Evolutionary conservation across 2,888 invertebrate species (phyloP).

Genomic region (Busseola fusca): DNA sequence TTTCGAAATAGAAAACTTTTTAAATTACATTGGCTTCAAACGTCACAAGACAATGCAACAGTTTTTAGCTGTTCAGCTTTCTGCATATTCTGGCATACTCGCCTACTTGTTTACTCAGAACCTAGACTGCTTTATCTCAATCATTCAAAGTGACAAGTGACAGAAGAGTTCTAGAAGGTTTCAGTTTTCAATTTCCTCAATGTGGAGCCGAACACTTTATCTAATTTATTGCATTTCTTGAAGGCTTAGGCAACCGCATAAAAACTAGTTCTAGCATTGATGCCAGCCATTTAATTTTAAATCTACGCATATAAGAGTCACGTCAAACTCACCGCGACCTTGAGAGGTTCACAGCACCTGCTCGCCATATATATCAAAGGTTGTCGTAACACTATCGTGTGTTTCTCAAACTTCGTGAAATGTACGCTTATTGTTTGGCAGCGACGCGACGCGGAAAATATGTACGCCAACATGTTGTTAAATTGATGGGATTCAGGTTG

Average conservation of each 20-base stretch:
- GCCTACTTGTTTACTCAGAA: slow-evolving; percentile 25
- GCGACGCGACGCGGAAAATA: slow-evolving; percentile 71
- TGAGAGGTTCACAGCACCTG: slow-evolving; percentile 77
- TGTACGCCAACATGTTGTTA: slow-evolving; percentile 69
- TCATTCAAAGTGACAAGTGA: slow-evolving; percentile 51
- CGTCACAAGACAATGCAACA: not conserved
- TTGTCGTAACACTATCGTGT: slow-evolving; percentile 71
- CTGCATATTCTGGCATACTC: slow-evolving; percentile 17
- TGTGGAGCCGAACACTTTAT: slow-evolving; percentile 35
- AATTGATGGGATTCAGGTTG: slow-evolving; percentile 74
- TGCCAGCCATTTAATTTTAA: slow-evolving; percentile 71
- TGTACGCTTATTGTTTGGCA: slow-evolving; percentile 82
- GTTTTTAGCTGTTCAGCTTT: slow-evolving; percentile 10
- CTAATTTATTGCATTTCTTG: slow-evolving; percentile 48
- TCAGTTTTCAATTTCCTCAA: slow-evolving; percentile 42
- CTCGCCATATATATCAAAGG: slow-evolving; percentile 74
- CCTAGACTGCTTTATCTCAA: slow-evolving; percentile 40
- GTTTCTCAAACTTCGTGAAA: slow-evolving; percentile 62
- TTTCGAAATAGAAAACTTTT: slow-evolving; percentile 12
- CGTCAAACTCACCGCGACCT: slow-evolving; percentile 60
- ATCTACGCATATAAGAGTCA: slow-evolving; percentile 61
- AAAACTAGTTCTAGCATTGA: slow-evolving; percentile 60
- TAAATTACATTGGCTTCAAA: slow-evolving; percentile 4
- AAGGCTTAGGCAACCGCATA: slow-evolving; percentile 46
- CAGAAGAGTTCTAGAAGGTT: slow-evolving; percentile 45